Conservation (phyloP, 2,113 vertebrate genomes). For the Paramisgurnus dabryanus region DNA sequence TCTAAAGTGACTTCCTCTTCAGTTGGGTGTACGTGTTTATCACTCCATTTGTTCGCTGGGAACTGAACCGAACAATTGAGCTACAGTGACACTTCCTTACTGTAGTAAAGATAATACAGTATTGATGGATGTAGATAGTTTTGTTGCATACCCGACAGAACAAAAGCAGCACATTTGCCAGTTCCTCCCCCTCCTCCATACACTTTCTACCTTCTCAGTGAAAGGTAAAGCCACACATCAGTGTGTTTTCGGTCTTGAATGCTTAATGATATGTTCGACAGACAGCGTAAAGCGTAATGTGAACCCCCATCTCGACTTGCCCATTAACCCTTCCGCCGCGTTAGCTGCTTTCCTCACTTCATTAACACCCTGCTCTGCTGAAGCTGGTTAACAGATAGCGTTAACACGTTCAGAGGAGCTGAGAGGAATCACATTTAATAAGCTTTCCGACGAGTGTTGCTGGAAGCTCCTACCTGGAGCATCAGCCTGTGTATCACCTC, state of each 20-base stretch:
- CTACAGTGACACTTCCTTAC: too few relatives aligned
- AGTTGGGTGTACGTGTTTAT: too few relatives aligned
- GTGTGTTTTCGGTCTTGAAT: constrained; percentile 19
- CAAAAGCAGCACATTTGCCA: constrained; percentile 12
- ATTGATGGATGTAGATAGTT: background rate
- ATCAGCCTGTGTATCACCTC: background rate
- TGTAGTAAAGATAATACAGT: background rate
- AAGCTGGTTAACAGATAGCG: constrained; percentile 29
- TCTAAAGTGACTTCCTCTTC: too few relatives aligned
- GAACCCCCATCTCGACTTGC: constrained; percentile 19
- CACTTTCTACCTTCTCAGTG: constrained; percentile 35
- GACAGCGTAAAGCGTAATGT: constrained; percentile 24
- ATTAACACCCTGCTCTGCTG: constrained; percentile 36
- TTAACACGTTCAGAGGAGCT: constrained; percentile 21
- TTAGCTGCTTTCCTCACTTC: constrained; percentile 18
- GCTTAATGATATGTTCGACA: constrained; percentile 21
- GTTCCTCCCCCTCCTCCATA: background rate
- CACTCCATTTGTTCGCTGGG: too few relatives aligned
- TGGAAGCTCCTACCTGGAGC: background rate
- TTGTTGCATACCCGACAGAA: background rate
- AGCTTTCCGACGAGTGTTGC: background rate
- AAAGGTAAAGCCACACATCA: constrained; percentile 37
- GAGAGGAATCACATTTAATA: constrained; percentile 24
- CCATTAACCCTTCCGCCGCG: constrained; percentile 13
- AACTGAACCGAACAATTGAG: too few relatives aligned